Conservation (phyloP, 1,140 invertebrate species). For the Drosophila truncata region DNA sequence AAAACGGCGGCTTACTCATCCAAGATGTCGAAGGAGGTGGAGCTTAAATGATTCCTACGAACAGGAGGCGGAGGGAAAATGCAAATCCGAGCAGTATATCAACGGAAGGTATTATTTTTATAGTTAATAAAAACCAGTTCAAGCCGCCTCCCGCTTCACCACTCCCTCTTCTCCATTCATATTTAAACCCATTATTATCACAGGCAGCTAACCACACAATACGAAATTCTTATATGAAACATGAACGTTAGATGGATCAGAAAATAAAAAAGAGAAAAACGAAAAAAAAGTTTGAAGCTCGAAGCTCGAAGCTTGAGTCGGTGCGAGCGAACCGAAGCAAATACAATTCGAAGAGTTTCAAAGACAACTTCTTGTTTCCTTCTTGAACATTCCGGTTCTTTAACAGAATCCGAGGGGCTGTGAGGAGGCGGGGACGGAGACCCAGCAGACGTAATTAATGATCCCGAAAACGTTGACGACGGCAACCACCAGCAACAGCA, state of each 20-base stretch:
- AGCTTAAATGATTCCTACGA: conserved; percentile 19
- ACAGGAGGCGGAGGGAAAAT: conserved; percentile 39
- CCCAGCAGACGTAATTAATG: conserved; percentile 75
- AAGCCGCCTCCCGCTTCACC: not conserved
- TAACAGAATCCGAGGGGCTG: conserved; percentile 4
- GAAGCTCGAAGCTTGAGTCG: conserved; percentile 19
- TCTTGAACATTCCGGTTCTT: conserved; percentile 78
- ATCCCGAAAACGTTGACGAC: conserved; percentile 78
- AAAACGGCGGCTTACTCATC: conserved; percentile 65
- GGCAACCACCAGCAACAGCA: conserved; percentile 37
- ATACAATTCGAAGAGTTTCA: conserved; percentile 46
- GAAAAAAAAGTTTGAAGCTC: conserved; percentile 37
- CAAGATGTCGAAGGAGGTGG: conserved; percentile 14
- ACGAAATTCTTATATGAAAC: conserved; percentile 64
- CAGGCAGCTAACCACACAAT: conserved; percentile 49
- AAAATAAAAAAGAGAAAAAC: conserved; percentile 9
- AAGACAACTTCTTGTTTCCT: conserved; percentile 79
- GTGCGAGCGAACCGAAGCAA: conserved; percentile 26
- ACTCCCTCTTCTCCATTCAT: conserved; percentile 20
- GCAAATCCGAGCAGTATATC: conserved; percentile 43
- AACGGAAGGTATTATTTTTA: conserved; percentile 35
- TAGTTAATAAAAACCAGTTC: conserved; percentile 43
- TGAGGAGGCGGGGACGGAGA: conserved; percentile 6
- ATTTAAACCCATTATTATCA: conserved; percentile 39
- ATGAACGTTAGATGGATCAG: conserved; percentile 46